phyloP scores from a whole-genome alignment of 1,140 invertebrate genomes.

The Streblospio benedicti region DNA sequence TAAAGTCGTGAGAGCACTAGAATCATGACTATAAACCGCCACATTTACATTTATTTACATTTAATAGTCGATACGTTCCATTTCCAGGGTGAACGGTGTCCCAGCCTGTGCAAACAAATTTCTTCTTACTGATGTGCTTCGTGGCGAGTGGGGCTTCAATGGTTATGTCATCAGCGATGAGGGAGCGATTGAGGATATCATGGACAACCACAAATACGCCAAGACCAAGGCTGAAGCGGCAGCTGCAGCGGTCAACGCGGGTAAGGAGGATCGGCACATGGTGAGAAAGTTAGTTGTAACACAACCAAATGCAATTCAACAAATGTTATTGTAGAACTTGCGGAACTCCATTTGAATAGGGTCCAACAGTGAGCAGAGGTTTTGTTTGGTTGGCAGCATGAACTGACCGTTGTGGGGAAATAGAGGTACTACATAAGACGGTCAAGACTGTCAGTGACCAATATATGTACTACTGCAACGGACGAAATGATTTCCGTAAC shows the following conservation, averaged over 20 bases:
- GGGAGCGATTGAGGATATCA: conserved; percentile 35
- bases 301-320: conserved; percentile 6
- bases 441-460: too few species aligned
- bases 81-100: conserved; percentile 36
- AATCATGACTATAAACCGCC: too few species aligned
- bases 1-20: too few species aligned
- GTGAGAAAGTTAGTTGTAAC: conserved; percentile 38
- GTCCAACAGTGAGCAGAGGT: not conserved
- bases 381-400: not conserved
- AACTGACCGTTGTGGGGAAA: too few species aligned
- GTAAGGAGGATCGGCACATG: too few species aligned
- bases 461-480: too few species aligned
- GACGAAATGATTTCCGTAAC: too few species aligned
- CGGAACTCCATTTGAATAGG: too few species aligned
- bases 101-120: conserved; percentile 39
- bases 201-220: conserved; percentile 31
- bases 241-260: conserved; percentile 35
- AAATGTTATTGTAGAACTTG: not conserved
- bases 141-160: conserved; percentile 32
- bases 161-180: conserved; percentile 43
- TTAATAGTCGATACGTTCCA: too few species aligned
- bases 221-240: conserved; percentile 29
- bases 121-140: conserved; percentile 35
- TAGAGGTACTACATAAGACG: too few species aligned
- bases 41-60: too few species aligned